phyloP scores from a whole-genome alignment of 2,888 invertebrate species.

The Boloria selene region DNA sequence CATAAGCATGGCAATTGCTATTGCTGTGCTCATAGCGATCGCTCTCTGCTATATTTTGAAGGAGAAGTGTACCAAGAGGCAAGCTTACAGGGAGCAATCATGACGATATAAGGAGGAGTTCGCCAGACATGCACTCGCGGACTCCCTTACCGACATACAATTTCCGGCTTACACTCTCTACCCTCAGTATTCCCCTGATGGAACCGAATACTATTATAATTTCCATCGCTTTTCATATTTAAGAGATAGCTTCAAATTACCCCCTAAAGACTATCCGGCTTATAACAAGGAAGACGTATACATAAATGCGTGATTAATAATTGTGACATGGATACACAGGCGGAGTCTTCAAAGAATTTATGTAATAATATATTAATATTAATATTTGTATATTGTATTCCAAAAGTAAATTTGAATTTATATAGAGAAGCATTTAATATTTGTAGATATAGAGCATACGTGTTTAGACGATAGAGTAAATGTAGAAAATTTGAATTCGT shows the following conservation, averaged over 20 bases:
- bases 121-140: conserved; percentile 71
- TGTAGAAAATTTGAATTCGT: conserved; percentile 25
- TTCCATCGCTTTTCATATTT: conserved; percentile 76
- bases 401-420: conserved; percentile 35
- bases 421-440: conserved; percentile 24
- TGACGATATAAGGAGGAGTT: conserved; percentile 83
- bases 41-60: conserved; percentile 91
- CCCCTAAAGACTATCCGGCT: conserved; percentile 69
- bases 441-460: conserved; percentile 29
- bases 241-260: conserved; percentile 68
- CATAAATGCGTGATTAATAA: conserved; percentile 65
- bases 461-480: conserved; percentile 22
- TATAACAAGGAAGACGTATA: conserved; percentile 68
- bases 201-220: conserved; percentile 76
- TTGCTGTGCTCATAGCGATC: conserved; percentile 90
- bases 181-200: conserved; percentile 75
- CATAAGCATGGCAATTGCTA: conserved; percentile 92
- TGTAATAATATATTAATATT: conserved; percentile 7
- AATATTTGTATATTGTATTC: conserved; percentile 27
- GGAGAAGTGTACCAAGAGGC: conserved; percentile 90
- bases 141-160: conserved; percentile 66
- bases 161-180: conserved; percentile 71
- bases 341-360: conserved; percentile 17
- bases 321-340: neutral
- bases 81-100: conserved; percentile 88